These are phyloP conservation scores for Oxytorus armatus DNA, from an alignment of 2,888 invertebrate genomes.

Conservation along the genomic window DNA sequence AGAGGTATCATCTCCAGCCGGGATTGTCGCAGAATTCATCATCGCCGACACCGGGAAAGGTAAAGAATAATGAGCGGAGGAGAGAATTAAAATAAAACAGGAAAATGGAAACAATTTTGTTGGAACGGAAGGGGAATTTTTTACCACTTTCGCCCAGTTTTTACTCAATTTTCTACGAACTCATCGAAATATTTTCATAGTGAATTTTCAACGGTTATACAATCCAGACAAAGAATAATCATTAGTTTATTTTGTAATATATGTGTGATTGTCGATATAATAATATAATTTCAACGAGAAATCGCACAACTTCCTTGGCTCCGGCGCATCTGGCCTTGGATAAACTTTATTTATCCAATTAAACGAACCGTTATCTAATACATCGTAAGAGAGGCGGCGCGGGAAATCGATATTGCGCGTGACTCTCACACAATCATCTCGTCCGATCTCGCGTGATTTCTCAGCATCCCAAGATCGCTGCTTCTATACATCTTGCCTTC, in stretches of 20 bases:
- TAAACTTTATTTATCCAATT: conserved; percentile 61
- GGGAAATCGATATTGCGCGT: conserved; percentile 52
- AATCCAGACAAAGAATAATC: neutral
- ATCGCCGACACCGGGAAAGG: conserved; percentile 78
- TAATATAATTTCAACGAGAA: conserved; percentile 26
- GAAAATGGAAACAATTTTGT: neutral
- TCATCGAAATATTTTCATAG: too few relatives aligned
- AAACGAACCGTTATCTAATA: conserved; percentile 65
- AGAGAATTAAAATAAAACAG: neutral
- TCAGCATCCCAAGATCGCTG: conserved; percentile 9
- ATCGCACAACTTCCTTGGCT: conserved; percentile 48
- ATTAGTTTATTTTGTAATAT: conserved; percentile 2
- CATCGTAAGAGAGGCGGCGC: conserved; percentile 10
- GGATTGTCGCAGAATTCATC: conserved; percentile 75
- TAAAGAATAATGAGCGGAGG: conserved; percentile 62
- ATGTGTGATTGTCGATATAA: neutral
- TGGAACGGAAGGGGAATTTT: too few relatives aligned
- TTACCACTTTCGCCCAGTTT: too few relatives aligned
- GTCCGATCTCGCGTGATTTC: conserved; percentile 52
- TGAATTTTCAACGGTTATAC: neutral
- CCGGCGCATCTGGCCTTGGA: conserved; percentile 52
- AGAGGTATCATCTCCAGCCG: conserved; percentile 81
- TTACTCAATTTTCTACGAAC: too few relatives aligned
- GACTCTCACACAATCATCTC: conserved; percentile 37
- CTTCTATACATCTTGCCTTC: neutral